Base-by-base conservation (phyloP, 2,113 vertebrate genomes). In the Phaetusa simplex region DNA sequence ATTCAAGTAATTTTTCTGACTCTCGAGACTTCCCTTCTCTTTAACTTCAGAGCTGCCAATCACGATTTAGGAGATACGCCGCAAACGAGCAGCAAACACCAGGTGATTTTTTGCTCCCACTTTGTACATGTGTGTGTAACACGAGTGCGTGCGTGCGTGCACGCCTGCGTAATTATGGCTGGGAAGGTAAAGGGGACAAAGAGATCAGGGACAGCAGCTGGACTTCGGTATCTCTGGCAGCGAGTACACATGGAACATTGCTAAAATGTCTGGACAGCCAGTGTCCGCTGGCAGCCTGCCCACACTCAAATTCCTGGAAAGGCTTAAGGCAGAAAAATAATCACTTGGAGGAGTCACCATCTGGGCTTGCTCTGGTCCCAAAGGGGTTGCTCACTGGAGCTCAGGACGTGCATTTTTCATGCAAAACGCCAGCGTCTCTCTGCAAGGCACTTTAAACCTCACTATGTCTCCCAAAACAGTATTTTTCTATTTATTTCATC, bases 251-350 rank as follows among this genome's bases (percentile, higher is more conserved):
- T 15, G 78, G 88, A 96, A 86, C 36, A 93, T 94, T 91, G 61
- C 94, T 87, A 50, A 79, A 69, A 94, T 74, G 89, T 95, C 96
- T 93, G 93, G 50, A 82, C 66, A 91, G 88, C 95, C 95, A 94
- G 94, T 85, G 95, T 95, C 95, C 86, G 4, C 94, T 98, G 98
- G 97, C 97, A 92, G 94, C 77, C 97, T 94, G 98, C 98, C 98
- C 59, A n/a, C n/a, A 72, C 92, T 97, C 91, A 83, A 96, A 97
- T 98, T 98, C 98, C 97, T 98, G 97, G 98, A 98, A 98, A 98
- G 98, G 97, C 97, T 98, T 93, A 96, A 97, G 97, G 96, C 43
- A 96, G 97, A 98, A 97, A 98, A 97, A 96, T 95, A 97, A 97
- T 97, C 96, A 70, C 96, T 97, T 92, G 89, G 92, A 98, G 83